Base-by-base conservation (phyloP, 1,140 invertebrate species). In the Grapholita molesta region DNA sequence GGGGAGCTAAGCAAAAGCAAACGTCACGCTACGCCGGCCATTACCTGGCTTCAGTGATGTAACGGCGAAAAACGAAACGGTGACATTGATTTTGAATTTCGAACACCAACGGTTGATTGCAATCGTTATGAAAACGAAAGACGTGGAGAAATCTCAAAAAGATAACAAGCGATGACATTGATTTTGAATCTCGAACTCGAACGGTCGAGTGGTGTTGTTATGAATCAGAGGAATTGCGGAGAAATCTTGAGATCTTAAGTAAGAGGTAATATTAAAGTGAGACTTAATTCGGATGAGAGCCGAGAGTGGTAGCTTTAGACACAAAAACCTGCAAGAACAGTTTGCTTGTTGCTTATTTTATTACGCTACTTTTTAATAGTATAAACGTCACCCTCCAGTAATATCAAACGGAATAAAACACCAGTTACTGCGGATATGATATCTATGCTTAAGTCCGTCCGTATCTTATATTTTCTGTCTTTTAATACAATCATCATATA, bases 21-120 rank as follows among this genome's bases (percentile, higher is more conserved):
- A 74, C 61, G 79, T 85, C 78, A 83, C 78, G 85, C 78, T 79
- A 84, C 66, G 71, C 30, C 70, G 70, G 69, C 42, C 42, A 71
- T 77, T 75, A 77, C 76, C 76, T 72, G 57, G 67, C 55, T 69
- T 71, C 77, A 80, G 82, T 83, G 61, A 77, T 70, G 72, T 71
- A 66, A 38, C 42, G 42, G 72, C 35, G 72, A 72, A 48, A 48
- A 48, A 21, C 38, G 42, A 48, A 48, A 64, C 77, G 79, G 71
- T 78, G 78, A 84, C 78, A 83, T 79, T 86, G 83, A 81, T 83
- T 78, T 72, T 70, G 70, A 82, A 75, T 76, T 74, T 75, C 75
- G 77, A 79, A 23, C 23, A 6, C 5, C 1, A 85, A 87, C 76
- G 78, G 75, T 76, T 73, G 65, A 32, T 70, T 52, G 42, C 64